Conservation (phyloP, 2,888 invertebrate genomes). For the Eurytoma adleriae region DNA sequence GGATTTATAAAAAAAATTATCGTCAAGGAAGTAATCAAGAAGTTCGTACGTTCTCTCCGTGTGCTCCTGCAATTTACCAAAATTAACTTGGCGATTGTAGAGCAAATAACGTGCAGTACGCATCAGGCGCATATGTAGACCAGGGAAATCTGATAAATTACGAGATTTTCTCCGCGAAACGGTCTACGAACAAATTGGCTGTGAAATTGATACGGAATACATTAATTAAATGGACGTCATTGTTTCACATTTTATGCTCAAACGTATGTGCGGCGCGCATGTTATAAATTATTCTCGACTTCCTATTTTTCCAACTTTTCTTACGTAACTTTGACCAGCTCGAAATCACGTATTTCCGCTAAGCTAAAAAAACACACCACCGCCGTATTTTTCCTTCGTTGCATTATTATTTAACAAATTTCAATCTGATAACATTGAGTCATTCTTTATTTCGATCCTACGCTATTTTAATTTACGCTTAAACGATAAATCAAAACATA, state of each 20-base stretch:
- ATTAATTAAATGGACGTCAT: constrained; percentile 18
- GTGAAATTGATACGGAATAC: constrained; percentile 34
- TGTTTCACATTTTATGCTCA: not conserved
- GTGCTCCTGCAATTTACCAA: constrained; percentile 12
- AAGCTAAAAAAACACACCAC: not conserved
- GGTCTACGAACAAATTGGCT: constrained; percentile 24
- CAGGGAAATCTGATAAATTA: constrained; percentile 43
- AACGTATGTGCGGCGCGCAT: not conserved
- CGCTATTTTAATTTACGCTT: not conserved
- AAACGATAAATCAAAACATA: too few species aligned
- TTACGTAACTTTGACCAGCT: constrained; percentile 16
- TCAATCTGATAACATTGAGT: too few species aligned
- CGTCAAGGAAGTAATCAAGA: constrained; percentile 32
- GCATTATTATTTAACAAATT: too few species aligned
- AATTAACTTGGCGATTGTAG: constrained; percentile 14
- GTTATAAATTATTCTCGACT: not conserved
- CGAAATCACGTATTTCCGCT: constrained; percentile 13
- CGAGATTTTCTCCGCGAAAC: constrained; percentile 29
- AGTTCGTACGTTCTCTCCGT: constrained; percentile 6
- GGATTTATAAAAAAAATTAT: constrained; percentile 38
- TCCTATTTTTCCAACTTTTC: constrained; percentile 21
- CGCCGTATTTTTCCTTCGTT: too few species aligned
- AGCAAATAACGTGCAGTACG: constrained; percentile 4
- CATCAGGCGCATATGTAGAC: constrained; percentile 23
- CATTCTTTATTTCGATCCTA: not conserved